Conservation (phyloP, 2,888 invertebrate species). For the Reticulitermes lucifugus region DNA sequence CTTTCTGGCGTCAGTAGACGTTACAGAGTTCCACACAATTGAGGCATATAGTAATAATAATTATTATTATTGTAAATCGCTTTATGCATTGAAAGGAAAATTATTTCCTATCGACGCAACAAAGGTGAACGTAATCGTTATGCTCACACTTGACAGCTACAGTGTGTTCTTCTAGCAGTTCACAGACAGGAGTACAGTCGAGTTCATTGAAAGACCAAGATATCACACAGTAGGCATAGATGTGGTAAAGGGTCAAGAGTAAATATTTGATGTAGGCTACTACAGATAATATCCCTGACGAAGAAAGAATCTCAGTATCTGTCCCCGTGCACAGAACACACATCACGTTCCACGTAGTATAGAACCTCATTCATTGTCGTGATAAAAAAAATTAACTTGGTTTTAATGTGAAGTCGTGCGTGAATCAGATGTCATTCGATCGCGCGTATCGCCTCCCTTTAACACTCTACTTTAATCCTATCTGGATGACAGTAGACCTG, state of each 20-base stretch:
- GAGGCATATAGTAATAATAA: too few relatives aligned
- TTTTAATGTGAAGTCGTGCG: slow-evolving; percentile 42
- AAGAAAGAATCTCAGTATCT: neutral
- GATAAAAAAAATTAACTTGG: slow-evolving; percentile 38
- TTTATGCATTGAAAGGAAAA: too few relatives aligned
- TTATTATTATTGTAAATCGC: too few relatives aligned
- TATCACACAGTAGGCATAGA: neutral
- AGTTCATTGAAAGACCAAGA: too few relatives aligned
- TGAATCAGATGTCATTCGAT: slow-evolving; percentile 40
- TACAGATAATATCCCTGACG: neutral
- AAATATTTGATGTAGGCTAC: neutral
- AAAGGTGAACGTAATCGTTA: too few relatives aligned
- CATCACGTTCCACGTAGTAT: neutral
- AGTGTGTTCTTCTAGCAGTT: too few relatives aligned
- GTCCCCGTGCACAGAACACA: neutral
- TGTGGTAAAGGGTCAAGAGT: neutral
- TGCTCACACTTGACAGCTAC: too few relatives aligned
- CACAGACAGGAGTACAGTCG: too few relatives aligned
- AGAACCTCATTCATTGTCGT: neutral
- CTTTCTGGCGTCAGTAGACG: too few relatives aligned
- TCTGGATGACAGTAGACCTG: slow-evolving; percentile 34
- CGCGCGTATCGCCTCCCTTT: slow-evolving; percentile 8
- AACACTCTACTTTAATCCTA: slow-evolving; percentile 39
- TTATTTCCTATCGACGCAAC: too few relatives aligned
- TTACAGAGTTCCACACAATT: too few relatives aligned